Evolutionary conservation across 2,113 vertebrate genomes (phyloP).

Genomic region (Calidris pygmaea): DNA sequence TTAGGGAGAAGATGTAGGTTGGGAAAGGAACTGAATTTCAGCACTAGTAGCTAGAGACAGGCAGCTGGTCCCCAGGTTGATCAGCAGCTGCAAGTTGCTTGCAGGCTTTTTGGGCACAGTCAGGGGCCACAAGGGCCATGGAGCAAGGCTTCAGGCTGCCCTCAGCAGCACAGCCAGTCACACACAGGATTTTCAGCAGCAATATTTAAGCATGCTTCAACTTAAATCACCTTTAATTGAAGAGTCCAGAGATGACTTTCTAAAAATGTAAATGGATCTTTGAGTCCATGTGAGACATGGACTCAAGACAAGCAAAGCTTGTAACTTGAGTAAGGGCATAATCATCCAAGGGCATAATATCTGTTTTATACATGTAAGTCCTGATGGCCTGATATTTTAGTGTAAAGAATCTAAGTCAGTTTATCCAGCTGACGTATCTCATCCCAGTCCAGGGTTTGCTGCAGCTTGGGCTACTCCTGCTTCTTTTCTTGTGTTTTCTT

Average conservation of each 20-base stretch:
- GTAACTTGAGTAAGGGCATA: not conserved
- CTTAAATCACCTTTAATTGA: not conserved
- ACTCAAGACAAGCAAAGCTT: not conserved
- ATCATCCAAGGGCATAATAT: not conserved
- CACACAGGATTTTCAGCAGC: not conserved
- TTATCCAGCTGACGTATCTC: not conserved
- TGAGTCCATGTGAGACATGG: not conserved
- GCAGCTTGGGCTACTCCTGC: not conserved
- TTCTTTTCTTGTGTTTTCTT: not conserved
- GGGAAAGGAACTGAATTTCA: not conserved
- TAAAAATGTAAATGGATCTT: not conserved
- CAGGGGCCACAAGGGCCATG: rapidly evolving
- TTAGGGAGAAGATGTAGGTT: not conserved
- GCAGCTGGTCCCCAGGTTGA: not conserved
- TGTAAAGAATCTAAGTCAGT: not conserved
- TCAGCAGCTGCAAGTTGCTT: not conserved
- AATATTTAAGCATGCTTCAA: not conserved
- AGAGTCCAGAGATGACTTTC: not conserved
- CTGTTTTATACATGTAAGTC: not conserved
- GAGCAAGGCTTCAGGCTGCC: not conserved
- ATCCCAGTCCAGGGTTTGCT: not conserved
- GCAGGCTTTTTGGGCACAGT: not conserved
- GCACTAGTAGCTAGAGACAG: not conserved
- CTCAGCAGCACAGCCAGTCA: not conserved
- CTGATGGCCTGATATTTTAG: not conserved